Conservation (phyloP, 2,113 vertebrate genomes). For the Furnarius figulus region DNA sequence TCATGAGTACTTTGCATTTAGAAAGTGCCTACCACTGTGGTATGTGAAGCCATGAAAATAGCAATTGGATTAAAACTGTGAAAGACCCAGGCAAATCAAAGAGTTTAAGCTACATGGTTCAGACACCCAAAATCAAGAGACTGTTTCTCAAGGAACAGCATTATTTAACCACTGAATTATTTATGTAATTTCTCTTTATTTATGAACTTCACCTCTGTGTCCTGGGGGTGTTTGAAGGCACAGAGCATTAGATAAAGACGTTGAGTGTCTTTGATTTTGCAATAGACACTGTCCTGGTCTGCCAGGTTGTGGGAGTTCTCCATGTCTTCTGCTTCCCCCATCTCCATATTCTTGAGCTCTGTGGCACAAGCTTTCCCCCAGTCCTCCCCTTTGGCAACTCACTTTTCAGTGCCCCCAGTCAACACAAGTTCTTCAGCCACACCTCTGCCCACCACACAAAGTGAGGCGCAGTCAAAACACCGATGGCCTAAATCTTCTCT, state of each 20-base stretch:
- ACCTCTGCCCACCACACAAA: neutral
- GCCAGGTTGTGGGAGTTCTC: neutral
- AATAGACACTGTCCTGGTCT: neutral
- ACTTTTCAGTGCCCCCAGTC: neutral
- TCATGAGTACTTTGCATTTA: neutral
- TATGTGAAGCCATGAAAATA: neutral
- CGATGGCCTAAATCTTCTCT: neutral
- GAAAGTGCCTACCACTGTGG: neutral
- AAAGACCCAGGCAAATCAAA: conserved; percentile 5
- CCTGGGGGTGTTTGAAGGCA: neutral
- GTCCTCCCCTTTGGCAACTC: neutral
- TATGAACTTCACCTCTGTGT: neutral
- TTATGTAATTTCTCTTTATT: neutral
- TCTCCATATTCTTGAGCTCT: neutral
- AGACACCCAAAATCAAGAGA: neutral
- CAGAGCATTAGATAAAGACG: neutral
- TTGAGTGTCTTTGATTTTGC: neutral
- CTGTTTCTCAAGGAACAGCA: neutral
- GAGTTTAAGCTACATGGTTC: neutral
- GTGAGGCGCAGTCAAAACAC: neutral
- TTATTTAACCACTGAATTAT: neutral
- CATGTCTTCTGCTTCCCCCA: neutral
- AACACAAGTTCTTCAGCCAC: neutral
- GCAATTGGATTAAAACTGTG: neutral
- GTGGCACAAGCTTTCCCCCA: neutral